These are phyloP conservation scores for Torymus auratus DNA, from an alignment of 2,888 invertebrate species.

Conservation along the genomic window DNA sequence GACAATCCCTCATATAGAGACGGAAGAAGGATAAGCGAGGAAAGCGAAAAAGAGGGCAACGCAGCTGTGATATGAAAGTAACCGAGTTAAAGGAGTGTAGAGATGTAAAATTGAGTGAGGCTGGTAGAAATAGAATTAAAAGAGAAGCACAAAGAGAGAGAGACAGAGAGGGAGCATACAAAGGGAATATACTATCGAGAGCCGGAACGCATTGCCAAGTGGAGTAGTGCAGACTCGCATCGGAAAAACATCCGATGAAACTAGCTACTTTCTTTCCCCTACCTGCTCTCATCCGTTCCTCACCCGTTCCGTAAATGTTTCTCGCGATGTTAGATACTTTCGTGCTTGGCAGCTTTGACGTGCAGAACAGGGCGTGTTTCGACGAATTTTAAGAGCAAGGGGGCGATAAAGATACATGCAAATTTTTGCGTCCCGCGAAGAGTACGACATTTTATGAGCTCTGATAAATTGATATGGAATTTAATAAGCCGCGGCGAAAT, in stretches of 20 bases:
- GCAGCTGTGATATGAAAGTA: slow-evolving; percentile 16
- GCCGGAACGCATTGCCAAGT: slow-evolving; percentile 23
- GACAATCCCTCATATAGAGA: slow-evolving; percentile 21
- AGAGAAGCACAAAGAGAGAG: slow-evolving; percentile 1
- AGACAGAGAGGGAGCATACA: neutral
- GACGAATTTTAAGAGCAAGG: neutral
- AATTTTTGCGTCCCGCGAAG: neutral
- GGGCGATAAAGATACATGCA: neutral
- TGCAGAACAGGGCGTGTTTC: neutral
- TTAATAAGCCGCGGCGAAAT: slow-evolving; percentile 30
- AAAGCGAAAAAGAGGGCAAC: neutral
- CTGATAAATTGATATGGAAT: slow-evolving; percentile 34
- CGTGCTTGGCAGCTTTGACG: slow-evolving; percentile 41
- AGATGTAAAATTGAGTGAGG: too few relatives aligned
- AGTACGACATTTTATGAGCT: slow-evolving; percentile 5
- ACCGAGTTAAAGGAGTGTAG: slow-evolving; percentile 16
- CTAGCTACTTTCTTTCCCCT: too few relatives aligned
- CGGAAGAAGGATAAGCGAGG: neutral
- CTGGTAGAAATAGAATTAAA: slow-evolving; percentile 1
- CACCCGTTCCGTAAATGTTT: neutral
- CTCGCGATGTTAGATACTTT: neutral
- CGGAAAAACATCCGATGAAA: slow-evolving; percentile 24
- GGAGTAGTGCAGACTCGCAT: slow-evolving; percentile 3
- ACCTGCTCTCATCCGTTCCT: too few relatives aligned
- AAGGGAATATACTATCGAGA: slow-evolving; percentile 39